A percentile compares a stretch with the other conserved stretches of the same genome.
Conservation (phyloP, 2,113 vertebrate genomes). For the Grallaria varia region DNA sequence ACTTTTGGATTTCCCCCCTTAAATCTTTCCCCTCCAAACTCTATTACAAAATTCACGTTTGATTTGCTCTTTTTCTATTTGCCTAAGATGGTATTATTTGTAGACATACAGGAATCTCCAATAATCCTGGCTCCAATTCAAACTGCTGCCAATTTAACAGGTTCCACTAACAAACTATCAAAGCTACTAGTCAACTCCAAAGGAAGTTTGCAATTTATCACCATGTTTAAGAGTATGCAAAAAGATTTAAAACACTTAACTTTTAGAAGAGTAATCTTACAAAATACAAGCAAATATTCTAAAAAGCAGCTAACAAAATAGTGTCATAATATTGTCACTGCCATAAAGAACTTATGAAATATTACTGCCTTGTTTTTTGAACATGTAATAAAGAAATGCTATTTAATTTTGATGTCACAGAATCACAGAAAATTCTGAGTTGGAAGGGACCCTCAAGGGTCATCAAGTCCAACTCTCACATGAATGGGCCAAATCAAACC, state of each 20-base stretch:
- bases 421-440: not conserved
- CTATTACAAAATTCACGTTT: not conserved
- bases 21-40: not conserved
- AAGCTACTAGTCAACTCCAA: not conserved
- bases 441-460: not conserved
- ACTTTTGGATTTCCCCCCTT: not conserved
- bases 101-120: accelerated
- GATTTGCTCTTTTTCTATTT: not conserved
- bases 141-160: not conserved
- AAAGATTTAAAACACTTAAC: not conserved
- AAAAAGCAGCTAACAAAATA: not conserved
- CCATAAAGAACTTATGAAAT: not conserved
- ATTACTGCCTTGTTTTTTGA: not conserved
- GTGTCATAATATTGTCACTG: not conserved
- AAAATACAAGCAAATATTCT: not conserved
- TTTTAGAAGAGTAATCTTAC: not conserved
- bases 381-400: not conserved
- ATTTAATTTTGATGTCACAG: not conserved
- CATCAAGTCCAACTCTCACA: not conserved
- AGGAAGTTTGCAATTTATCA: not conserved
- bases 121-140: not conserved
- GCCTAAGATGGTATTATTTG: not conserved
- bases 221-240: not conserved
- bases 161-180: not conserved
- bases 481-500: not conserved